A percentile compares a stretch with the other conserved stretches of the same genome.
These are phyloP conservation scores for Drosophila leonis DNA, from an alignment of 2,888 invertebrate genomes.

Conservation along the genomic window DNA sequence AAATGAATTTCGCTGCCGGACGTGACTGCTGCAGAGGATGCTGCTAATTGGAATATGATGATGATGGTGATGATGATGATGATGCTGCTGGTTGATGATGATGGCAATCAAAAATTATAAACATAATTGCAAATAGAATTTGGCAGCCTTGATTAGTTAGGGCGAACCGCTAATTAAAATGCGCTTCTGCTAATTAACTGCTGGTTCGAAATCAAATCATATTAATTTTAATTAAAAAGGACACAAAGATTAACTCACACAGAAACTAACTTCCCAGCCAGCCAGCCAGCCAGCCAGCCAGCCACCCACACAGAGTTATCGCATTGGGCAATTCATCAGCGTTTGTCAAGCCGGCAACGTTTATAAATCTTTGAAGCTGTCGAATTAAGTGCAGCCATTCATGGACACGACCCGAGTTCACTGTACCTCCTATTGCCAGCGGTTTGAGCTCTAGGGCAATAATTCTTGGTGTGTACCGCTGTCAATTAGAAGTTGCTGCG, in stretches of 20 bases:
- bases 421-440: constrained; percentile 4
- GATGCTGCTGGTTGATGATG: constrained; percentile 3
- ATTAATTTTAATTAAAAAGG: constrained; percentile 19
- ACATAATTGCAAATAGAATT: constrained; percentile 24
- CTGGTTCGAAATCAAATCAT: constrained; percentile 16
- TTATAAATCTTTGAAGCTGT: constrained; percentile 50
- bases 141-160: constrained; percentile 6
- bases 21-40: constrained; percentile 23
- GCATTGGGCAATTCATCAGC: constrained; percentile 42
- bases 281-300: not conserved
- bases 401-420: constrained; percentile 9
- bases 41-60: constrained; percentile 23
- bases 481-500: constrained; percentile 61
- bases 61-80: not conserved
- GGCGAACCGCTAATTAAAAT: constrained; percentile 19
- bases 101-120: constrained; percentile 28
- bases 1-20: constrained; percentile 22
- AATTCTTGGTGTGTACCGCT: constrained; percentile 59
- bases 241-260: constrained; percentile 4
- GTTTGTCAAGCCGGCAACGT: constrained; percentile 42
- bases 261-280: constrained; percentile 3
- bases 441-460: constrained; percentile 54
- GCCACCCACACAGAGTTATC: constrained; percentile 7
- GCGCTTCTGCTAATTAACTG: constrained; percentile 18
- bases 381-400: constrained; percentile 43